These are phyloP conservation scores for Camponotus vicinus DNA, from an alignment of 1,140 invertebrate genomes.

Conservation along the genomic window DNA sequence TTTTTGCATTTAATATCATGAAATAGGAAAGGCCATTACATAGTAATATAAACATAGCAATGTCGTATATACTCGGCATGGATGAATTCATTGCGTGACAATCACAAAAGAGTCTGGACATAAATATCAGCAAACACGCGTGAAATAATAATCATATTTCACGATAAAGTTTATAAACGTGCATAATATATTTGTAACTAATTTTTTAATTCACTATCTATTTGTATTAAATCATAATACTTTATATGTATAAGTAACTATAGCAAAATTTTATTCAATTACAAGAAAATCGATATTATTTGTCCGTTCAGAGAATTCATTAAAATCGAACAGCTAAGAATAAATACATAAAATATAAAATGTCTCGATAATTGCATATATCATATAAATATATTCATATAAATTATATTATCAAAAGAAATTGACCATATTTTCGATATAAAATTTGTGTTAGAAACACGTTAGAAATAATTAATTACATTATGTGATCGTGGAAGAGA, in stretches of 20 bases:
- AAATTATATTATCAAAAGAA: background rate
- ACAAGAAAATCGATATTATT: background rate
- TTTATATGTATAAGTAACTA: constrained; percentile 12
- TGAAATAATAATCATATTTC: constrained; percentile 17
- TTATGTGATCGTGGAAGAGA: background rate
- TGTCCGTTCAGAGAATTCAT: background rate
- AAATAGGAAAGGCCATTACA: constrained; percentile 1
- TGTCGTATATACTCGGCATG: background rate
- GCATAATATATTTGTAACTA: constrained; percentile 29
- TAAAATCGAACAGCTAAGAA: background rate
- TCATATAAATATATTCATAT: background rate
- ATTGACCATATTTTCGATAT: background rate
- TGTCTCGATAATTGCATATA: background rate
- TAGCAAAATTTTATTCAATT: background rate
- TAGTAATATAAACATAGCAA: constrained; percentile 35
- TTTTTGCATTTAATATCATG: constrained; percentile 61
- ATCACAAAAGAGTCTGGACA: constrained; percentile 3
- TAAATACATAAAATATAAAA: background rate
- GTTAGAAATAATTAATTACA: background rate
- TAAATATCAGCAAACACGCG: background rate
- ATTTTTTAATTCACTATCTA: constrained; percentile 43
- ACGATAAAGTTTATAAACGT: constrained; percentile 20
- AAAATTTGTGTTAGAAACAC: background rate
- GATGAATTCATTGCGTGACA: constrained; percentile 10
- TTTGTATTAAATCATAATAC: constrained; percentile 26